Conservation (phyloP, 1,140 invertebrate genomes). For the Xylocopa sonorina region DNA sequence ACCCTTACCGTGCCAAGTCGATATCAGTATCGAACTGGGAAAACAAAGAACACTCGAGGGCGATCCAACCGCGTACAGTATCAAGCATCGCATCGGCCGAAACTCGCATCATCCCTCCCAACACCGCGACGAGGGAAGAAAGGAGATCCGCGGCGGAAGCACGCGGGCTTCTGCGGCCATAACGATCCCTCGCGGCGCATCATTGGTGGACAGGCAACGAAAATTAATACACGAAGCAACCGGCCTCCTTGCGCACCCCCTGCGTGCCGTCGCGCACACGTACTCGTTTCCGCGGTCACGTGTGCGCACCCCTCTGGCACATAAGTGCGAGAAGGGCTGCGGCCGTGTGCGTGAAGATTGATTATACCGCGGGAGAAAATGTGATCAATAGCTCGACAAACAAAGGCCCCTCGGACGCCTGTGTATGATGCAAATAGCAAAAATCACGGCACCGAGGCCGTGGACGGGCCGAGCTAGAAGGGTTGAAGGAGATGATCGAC, state of each 20-base stretch:
- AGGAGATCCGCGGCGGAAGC: conserved; percentile 52
- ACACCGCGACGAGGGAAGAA: conserved; percentile 7
- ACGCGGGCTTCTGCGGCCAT: conserved; percentile 55
- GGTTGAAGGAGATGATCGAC: conserved; percentile 42
- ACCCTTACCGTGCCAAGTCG: background rate
- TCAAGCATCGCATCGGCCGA: background rate
- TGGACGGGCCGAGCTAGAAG: background rate
- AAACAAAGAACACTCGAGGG: background rate
- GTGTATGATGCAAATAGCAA: conserved; percentile 79
- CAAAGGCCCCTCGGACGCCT: conserved; percentile 76
- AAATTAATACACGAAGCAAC: conserved; percentile 77
- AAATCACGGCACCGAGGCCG: conserved; percentile 73
- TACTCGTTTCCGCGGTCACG: conserved; percentile 61
- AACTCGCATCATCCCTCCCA: conserved; percentile 4
- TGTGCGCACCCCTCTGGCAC: conserved; percentile 49
- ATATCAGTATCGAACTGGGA: background rate
- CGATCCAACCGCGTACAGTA: conserved; percentile 1
- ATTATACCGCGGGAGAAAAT: conserved; percentile 81
- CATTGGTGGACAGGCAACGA: conserved; percentile 72
- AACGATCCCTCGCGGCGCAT: conserved; percentile 65
- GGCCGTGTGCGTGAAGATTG: conserved; percentile 79
- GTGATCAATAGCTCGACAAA: conserved; percentile 81
- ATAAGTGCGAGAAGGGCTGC: conserved; percentile 69
- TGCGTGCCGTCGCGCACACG: conserved; percentile 63
- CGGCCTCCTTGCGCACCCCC: conserved; percentile 75